phyloP scores from a whole-genome alignment of 1,140 invertebrate species.

The Mamestra configurata region DNA sequence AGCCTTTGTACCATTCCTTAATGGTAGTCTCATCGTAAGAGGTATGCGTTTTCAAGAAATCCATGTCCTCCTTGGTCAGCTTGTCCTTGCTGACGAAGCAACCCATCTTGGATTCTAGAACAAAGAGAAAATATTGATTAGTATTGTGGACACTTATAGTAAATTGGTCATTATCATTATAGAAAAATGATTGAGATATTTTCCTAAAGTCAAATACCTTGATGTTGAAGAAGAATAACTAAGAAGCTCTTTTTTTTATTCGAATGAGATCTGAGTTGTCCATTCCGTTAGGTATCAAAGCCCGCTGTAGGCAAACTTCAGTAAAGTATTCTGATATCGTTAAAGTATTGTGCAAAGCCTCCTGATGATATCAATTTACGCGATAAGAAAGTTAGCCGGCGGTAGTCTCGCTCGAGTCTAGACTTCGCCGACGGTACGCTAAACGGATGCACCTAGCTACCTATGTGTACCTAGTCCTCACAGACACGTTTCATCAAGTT shows the following conservation, averaged over 20 bases:
- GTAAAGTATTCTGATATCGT: slow-evolving; percentile 12
- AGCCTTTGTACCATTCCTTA: slow-evolving; percentile 99
- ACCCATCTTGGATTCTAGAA: slow-evolving; percentile 92
- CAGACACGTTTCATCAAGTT: not conserved
- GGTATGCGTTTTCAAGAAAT: slow-evolving; percentile 98
- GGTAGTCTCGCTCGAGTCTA: slow-evolving; percentile 4
- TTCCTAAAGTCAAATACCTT: no score
- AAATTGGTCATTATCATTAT: no score
- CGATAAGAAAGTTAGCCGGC: slow-evolving; percentile 34
- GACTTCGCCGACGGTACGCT: slow-evolving; percentile 5
- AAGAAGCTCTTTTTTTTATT: no score
- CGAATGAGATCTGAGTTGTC: not conserved
- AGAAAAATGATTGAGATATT: no score
- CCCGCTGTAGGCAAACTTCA: not conserved
- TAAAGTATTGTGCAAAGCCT: slow-evolving; percentile 22
- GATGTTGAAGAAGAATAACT: no score
- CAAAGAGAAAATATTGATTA: slow-evolving; percentile 55
- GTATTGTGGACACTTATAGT: not conserved
- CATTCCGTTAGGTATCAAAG: not conserved
- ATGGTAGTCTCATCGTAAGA: slow-evolving; percentile 98
- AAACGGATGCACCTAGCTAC: not conserved
- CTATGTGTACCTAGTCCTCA: not conserved
- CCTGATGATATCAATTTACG: slow-evolving; percentile 22
- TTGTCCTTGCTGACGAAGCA: slow-evolving; percentile 98
- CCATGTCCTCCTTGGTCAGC: slow-evolving; percentile 98